Evolutionary conservation across 2,113 vertebrate species (phyloP).

Genomic region (Pelusios castaneus): DNA sequence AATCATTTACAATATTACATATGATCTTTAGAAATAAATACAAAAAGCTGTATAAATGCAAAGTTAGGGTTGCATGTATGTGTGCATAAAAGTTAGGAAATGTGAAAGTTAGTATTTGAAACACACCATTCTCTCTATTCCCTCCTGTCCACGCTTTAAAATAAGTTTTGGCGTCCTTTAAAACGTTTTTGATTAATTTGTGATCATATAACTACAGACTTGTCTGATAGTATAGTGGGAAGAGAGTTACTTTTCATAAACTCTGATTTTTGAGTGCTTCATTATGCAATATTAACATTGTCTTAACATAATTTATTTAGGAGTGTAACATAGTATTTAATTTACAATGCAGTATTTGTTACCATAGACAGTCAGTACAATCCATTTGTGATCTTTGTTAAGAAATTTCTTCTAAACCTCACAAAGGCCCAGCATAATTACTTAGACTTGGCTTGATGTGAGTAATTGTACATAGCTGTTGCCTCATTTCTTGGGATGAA

Average conservation of each 20-base stretch:
- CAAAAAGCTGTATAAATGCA: background rate
- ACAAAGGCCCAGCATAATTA: rapidly evolving
- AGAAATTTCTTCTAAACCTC: background rate
- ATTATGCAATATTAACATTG: background rate
- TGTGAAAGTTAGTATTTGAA: background rate
- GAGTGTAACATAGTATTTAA: background rate
- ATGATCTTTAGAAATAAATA: background rate
- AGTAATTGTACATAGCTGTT: background rate
- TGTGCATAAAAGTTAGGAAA: background rate
- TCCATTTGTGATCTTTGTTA: rapidly evolving
- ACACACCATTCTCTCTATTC: background rate
- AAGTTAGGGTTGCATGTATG: background rate
- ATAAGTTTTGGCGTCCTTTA: background rate
- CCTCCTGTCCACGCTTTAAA: background rate
- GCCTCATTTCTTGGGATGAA: background rate
- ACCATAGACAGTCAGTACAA: background rate
- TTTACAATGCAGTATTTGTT: background rate
- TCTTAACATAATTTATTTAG: background rate
- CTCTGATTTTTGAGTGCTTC: background rate
- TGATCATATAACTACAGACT: background rate
- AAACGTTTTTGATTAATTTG: background rate
- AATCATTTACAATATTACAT: background rate
- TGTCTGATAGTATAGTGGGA: background rate
- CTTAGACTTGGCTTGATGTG: background rate
- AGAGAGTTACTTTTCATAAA: background rate